Conservation (phyloP, 2,888 invertebrate species). For the Agrochola macilenta region DNA sequence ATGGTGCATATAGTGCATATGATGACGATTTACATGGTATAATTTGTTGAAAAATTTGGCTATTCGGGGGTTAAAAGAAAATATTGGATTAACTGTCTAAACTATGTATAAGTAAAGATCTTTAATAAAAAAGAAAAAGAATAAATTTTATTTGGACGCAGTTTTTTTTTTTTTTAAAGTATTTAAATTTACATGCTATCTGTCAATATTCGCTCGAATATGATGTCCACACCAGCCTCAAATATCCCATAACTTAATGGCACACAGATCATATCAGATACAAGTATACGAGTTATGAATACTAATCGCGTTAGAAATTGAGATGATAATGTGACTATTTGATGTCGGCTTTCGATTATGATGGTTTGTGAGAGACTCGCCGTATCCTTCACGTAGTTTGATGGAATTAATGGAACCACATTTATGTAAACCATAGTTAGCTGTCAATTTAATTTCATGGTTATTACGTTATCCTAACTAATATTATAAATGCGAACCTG, state of each 20-base stretch:
- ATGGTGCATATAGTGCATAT: too few relatives aligned
- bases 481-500: too few relatives aligned
- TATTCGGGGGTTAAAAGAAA: not conserved
- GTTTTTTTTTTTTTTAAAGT: too few relatives aligned
- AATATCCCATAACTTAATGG: conserved; percentile 41
- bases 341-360: conserved; percentile 52
- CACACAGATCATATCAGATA: conserved; percentile 61
- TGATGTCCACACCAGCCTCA: not conserved
- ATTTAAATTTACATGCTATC: too few relatives aligned
- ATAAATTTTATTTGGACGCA: too few relatives aligned
- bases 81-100: not conserved
- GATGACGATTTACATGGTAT: not conserved
- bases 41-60: not conserved
- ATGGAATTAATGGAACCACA: conserved; percentile 34
- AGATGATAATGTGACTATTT: conserved; percentile 69
- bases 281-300: conserved; percentile 74
- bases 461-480: not conserved
- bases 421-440: not conserved
- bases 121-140: too few relatives aligned
- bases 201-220: not conserved
- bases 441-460: conserved; percentile 11
- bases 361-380: conserved; percentile 10
- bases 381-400: conserved; percentile 8
- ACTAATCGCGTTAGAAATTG: conserved; percentile 74
- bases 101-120: too few relatives aligned